Evolutionary conservation across 2,797 vertebrate genomes (phyloP), one percentile per base, ranked within the genome.

Genomic region (Periparus ater): DNA sequence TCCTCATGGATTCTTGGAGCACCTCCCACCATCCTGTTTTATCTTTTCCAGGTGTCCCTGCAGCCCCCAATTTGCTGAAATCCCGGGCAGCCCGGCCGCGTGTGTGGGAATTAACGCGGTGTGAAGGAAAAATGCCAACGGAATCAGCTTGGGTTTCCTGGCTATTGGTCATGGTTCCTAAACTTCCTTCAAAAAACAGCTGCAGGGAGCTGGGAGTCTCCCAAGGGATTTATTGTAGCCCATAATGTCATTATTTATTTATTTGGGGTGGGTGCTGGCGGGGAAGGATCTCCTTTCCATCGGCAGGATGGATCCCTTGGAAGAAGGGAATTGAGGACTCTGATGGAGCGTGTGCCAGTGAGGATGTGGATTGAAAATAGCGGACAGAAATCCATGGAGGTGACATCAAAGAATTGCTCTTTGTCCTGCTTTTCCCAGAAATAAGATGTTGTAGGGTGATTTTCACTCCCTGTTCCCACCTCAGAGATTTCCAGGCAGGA

Each of bases 101-200:
- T 8, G 40, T n/a, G 7, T 17, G 21, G 32, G 79, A 88, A 94
- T 85, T 57, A 96, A 67, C 15, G 7, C 0, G 1, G 61, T 42
- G 78, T 36, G 87, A 89, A 83, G 40, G 70, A 36, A 74, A 93
- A 91, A 75, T 3, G 26, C 75, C 82, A 10, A 20, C 20, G 87
- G 88, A 65, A 85, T 57, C 85, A 36, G 38, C 47, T 92, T 32
- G 82, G 88, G 42, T 74, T 96, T 92, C 86, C 86, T 71, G 71
- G 61, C 62, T 36, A 8, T 70, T 50, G 91, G 91, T 89, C 82
- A 85, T 61, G 75, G 71, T 20, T 70, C 86, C 80, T n/a, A 53
- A 48, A 47, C 72, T 89, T 91, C 78, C 94, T 62, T 68, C 73
- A 65, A 40, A 36, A 90, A 95, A 88, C 89, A 95, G 88, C 91